phyloP scores from a whole-genome alignment of 2,888 invertebrate genomes.

The Omphaloscelis lunosa region DNA sequence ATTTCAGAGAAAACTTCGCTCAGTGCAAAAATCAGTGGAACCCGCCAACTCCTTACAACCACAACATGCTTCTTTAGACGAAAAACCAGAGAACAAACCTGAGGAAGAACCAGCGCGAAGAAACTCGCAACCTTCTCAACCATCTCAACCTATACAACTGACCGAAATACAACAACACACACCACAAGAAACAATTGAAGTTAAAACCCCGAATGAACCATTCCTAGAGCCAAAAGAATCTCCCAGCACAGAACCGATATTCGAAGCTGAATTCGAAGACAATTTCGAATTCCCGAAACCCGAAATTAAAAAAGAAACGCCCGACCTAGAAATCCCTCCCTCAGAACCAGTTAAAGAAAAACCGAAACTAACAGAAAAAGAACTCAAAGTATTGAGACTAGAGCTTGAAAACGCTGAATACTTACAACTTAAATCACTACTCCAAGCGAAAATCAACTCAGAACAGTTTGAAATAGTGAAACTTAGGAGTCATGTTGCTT shows the following conservation, averaged over 20 bases:
- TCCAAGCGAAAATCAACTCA: constrained; percentile 93
- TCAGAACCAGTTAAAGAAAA: constrained; percentile 79
- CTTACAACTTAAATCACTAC: constrained; percentile 92
- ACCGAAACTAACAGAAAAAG: constrained; percentile 91
- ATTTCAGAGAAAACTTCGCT: constrained; percentile 92
- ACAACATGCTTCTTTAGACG: constrained; percentile 82
- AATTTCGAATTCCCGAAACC: constrained; percentile 77
- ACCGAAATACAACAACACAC: constrained; percentile 56
- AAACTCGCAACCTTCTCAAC: constrained; percentile 69
- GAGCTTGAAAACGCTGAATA: constrained; percentile 93
- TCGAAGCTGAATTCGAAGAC: constrained; percentile 83
- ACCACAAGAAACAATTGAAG: constrained; percentile 67
- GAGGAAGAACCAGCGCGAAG: constrained; percentile 77
- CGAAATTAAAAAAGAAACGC: constrained; percentile 68
- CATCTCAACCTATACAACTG: constrained; percentile 41
- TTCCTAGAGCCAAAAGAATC: constrained; percentile 72
- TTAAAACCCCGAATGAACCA: constrained; percentile 70
- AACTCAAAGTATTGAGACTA: constrained; percentile 90
- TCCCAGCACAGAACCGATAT: constrained; percentile 75
- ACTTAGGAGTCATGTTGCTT: constrained; percentile 89
- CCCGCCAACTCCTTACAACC: constrained; percentile 82
- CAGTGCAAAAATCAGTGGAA: constrained; percentile 90
- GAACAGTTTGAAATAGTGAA: constrained; percentile 94
- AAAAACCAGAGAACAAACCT: constrained; percentile 72
- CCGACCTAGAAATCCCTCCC: constrained; percentile 72